Percentiles rank a stretch among this genome's conserved stretches.
Evolutionary conservation across 1,140 invertebrate species (phyloP).

Genomic region (Piezodorus guildinii): DNA sequence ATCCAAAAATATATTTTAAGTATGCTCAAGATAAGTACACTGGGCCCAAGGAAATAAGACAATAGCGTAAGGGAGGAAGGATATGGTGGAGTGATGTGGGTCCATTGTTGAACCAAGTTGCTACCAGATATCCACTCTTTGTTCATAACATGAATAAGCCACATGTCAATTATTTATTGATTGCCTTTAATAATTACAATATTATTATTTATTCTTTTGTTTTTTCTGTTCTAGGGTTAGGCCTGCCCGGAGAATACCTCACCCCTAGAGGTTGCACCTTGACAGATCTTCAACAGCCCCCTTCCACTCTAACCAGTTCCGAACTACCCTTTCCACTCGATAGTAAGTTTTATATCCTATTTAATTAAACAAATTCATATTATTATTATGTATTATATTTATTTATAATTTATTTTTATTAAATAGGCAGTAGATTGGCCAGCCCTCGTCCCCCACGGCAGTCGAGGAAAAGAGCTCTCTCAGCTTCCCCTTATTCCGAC

Average conservation of each 20-base stretch:
- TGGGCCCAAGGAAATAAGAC: too few relatives aligned
- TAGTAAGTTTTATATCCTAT: constrained; percentile 41
- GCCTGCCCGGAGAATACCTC: constrained; percentile 57
- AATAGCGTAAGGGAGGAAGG: too few relatives aligned
- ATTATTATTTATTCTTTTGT: constrained; percentile 16
- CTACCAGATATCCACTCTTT: too few relatives aligned
- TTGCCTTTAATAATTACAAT: too few relatives aligned
- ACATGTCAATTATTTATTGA: too few relatives aligned
- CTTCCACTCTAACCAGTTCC: constrained; percentile 58
- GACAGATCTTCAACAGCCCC: constrained; percentile 45
- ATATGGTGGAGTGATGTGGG: too few relatives aligned
- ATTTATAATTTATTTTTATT: neutral
- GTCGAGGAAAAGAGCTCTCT: constrained; percentile 80
- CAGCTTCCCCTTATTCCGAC: constrained; percentile 88
- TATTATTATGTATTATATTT: neutral
- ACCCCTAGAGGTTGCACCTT: constrained; percentile 31
- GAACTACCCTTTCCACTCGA: constrained; percentile 69
- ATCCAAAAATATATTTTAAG: too few relatives aligned
- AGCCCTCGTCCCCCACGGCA: constrained; percentile 47
- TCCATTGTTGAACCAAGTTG: too few relatives aligned
- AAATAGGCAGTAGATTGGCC: constrained; percentile 55
- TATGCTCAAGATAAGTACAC: too few relatives aligned
- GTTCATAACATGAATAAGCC: too few relatives aligned
- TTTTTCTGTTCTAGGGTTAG: constrained; percentile 47
- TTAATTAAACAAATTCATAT: neutral